Evolutionary conservation across 1,140 invertebrate genomes (phyloP), one percentile per base, ranked within the genome.

Genomic region (Lithobius niger): DNA sequence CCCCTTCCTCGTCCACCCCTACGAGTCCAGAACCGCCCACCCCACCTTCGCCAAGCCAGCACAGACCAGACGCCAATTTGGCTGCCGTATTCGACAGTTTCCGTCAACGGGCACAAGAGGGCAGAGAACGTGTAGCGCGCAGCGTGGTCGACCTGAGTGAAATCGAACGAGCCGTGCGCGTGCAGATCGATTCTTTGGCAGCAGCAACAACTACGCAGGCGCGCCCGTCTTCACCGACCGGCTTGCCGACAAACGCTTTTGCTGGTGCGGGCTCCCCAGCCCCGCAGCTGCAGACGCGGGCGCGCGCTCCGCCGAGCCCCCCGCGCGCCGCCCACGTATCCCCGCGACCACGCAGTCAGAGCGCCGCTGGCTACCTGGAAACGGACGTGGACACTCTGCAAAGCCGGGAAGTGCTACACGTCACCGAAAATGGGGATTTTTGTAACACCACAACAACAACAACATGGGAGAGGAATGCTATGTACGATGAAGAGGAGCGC

Each of bases 121-220:
- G 61, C 22, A 57, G 65, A 6, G 64, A 63, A 48, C 61, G 61
- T 16, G 52, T 64, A 25, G 64, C 65, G 48, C 50, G 55, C 27
- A 64, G 60, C 36, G 62, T 65, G 27, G 61, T 60, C 4, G 59
- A 66, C 57, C 54, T 66, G 27, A 61, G 44, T 45, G 54, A 54
- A 16, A 58, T 64, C 42, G 62, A 61, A 43, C 45, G 48, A 50
- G 51, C 48, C 42, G 51, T 60, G 51, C 62, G 59, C 15, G 24
- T 26, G 19, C 24, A 50, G 27, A 50, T 50, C 24, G 27, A 50
- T 45, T 21, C 16, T 21, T 4, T 21, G 18, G 4, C 43, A 21
- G 3, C 6, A 3, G 3, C 43, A 19, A 19, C 18, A 10, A 19
- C 43, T n/a, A n/a, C n/a, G n/a, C n/a, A n/a, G 18, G 19, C 43